Percentiles rank a stretch among this genome's conserved stretches.
These are phyloP conservation scores for Ahaetulla prasina DNA, from an alignment of 2,113 vertebrate genomes.

Conservation along the genomic window DNA sequence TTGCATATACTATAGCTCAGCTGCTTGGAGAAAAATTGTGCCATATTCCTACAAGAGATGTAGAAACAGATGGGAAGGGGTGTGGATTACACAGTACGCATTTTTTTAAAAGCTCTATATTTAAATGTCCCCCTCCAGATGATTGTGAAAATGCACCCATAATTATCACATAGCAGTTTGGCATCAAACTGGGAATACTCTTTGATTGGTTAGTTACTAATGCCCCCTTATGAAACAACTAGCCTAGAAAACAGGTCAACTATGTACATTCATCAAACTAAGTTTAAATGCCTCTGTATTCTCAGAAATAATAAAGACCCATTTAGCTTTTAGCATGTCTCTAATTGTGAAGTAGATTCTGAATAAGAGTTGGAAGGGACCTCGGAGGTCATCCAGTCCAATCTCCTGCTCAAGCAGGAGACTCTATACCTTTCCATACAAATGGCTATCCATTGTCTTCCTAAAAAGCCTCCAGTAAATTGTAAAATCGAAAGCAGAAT, in stretches of 20 bases:
- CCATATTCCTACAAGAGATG: background rate
- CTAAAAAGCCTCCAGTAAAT: background rate
- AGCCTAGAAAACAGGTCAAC: background rate
- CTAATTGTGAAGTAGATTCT: background rate
- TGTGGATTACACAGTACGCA: background rate
- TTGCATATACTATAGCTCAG: background rate
- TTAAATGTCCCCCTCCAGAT: background rate
- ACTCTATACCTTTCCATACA: background rate
- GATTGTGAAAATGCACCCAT: background rate
- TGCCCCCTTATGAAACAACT: background rate
- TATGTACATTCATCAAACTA: background rate
- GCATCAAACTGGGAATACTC: background rate
- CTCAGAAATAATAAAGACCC: background rate
- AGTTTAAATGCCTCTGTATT: background rate
- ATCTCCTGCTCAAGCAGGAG: background rate
- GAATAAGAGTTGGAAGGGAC: background rate
- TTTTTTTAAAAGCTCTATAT: background rate
- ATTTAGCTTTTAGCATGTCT: background rate
- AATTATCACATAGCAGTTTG: background rate
- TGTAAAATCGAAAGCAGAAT: background rate
- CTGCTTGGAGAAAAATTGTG: background rate
- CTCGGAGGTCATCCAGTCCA: background rate
- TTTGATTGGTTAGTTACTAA: background rate
- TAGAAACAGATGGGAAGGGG: background rate
- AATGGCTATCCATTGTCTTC: background rate